phyloP scores from a whole-genome alignment of 2,888 invertebrate species.

The Lapara coniferarum region DNA sequence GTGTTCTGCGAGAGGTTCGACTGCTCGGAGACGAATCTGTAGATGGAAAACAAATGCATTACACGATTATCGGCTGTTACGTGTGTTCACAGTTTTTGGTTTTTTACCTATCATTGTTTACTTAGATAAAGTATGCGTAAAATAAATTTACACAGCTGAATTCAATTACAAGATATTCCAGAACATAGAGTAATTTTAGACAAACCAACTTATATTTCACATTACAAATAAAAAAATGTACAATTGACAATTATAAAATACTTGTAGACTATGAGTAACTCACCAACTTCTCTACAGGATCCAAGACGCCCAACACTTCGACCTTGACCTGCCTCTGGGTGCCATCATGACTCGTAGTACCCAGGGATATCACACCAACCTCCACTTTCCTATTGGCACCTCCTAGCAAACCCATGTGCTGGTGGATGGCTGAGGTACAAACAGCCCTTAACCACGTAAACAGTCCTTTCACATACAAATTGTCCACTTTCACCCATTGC shows the following conservation, averaged over 20 bases:
- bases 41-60: no score
- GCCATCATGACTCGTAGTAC: slow-evolving; percentile 92
- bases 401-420: slow-evolving; percentile 89
- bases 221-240: no score
- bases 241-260: no score
- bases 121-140: no score
- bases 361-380: slow-evolving; percentile 93
- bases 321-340: slow-evolving; percentile 92
- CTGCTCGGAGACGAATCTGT: slow-evolving; percentile 89
- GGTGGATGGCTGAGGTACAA: slow-evolving; percentile 91
- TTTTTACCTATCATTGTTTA: no score
- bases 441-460: slow-evolving; percentile 87
- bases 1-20: slow-evolving; percentile 91
- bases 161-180: no score
- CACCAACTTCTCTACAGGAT: slow-evolving; percentile 87
- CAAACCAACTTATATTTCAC: no score
- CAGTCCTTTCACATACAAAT: slow-evolving; percentile 82
- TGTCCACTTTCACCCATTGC: slow-evolving; percentile 91
- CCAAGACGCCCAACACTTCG: slow-evolving; percentile 92
- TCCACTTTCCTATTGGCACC: slow-evolving; percentile 88
- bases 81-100: no score
- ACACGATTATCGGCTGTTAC: no score
- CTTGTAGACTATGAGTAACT: slow-evolving; percentile 36
- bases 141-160: no score
- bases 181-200: no score